Percentiles rank a stretch among this genome's conserved stretches.
Evolutionary conservation across 1,140 invertebrate genomes (phyloP).

Genomic region (Bathynomus jamesi): DNA sequence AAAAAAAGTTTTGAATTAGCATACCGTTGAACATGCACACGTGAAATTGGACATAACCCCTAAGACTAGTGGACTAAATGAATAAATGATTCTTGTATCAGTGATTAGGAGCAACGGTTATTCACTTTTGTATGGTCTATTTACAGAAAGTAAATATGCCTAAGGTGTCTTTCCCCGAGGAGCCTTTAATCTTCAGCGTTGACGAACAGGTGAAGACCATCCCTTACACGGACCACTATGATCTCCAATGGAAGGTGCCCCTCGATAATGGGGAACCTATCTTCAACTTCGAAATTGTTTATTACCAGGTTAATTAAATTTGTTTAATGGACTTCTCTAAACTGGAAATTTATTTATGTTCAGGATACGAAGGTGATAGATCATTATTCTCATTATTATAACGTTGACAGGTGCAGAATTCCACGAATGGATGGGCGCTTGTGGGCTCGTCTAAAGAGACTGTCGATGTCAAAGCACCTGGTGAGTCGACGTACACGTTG

Average conservation of each 20-base stretch:
- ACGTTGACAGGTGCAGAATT: conserved; percentile 38
- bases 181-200: conserved; percentile 49
- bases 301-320: no score
- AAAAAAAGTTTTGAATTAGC: not conserved
- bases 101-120: no score
- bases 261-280: conserved; percentile 82
- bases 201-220: conserved; percentile 42
- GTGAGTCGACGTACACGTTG: conserved; percentile 58
- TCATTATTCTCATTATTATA: not conserved
- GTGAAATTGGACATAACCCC: no score
- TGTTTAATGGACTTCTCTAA: conserved; percentile 46
- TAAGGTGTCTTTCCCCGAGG: conserved; percentile 49
- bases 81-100: no score
- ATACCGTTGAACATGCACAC: not conserved
- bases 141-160: conserved; percentile 46
- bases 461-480: conserved; percentile 42
- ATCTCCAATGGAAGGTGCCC: conserved; percentile 70
- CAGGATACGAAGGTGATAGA: not conserved
- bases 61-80: no score
- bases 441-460: conserved; percentile 47
- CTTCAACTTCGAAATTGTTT: conserved; percentile 68
- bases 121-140: no score
- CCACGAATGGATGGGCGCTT: conserved; percentile 49
- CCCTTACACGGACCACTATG: conserved; percentile 63
- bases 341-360: not conserved